Evolutionary conservation across 2,797 vertebrate genomes (phyloP).

Genomic region (Dryobates pubescens): DNA sequence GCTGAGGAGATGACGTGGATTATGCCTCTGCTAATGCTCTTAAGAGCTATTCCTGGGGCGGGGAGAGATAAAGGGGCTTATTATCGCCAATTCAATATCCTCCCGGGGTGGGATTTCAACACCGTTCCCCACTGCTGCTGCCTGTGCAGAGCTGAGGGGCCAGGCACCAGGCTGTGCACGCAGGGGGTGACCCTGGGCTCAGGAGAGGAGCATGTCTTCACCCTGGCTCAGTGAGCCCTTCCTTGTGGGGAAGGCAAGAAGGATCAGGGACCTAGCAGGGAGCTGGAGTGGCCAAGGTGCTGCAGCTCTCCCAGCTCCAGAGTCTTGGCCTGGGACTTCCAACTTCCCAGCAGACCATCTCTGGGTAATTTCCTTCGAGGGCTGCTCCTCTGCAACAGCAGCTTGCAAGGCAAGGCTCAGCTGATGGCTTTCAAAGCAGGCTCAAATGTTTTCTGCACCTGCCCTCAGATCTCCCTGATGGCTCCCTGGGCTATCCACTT

Average conservation of each 20-base stretch:
- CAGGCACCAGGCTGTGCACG: not conserved
- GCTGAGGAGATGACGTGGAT: conserved; percentile 34
- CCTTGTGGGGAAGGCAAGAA: not conserved
- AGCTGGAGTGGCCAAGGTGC: not conserved
- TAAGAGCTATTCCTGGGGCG: conserved; percentile 6
- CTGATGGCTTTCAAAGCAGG: not conserved
- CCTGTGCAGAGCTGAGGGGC: not conserved
- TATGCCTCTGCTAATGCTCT: conserved; percentile 55
- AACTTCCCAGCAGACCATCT: rapidly evolving
- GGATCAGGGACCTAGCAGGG: not conserved
- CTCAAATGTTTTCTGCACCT: not conserved
- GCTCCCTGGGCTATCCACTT: not conserved
- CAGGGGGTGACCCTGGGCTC: not conserved
- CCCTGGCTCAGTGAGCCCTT: not conserved
- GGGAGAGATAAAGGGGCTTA: conserved; percentile 24
- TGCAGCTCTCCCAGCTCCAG: not conserved
- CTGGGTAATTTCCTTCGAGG: not conserved
- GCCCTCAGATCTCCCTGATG: not conserved
- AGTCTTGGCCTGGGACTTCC: not conserved
- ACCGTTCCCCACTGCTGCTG: not conserved
- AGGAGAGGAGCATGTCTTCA: rapidly evolving
- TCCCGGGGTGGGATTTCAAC: not conserved
- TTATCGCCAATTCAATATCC: conserved; percentile 37
- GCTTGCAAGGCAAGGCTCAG: not conserved
- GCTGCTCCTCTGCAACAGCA: not conserved